Base-by-base conservation (phyloP, 1,140 invertebrate species). In the Drosophila burlai region DNA sequence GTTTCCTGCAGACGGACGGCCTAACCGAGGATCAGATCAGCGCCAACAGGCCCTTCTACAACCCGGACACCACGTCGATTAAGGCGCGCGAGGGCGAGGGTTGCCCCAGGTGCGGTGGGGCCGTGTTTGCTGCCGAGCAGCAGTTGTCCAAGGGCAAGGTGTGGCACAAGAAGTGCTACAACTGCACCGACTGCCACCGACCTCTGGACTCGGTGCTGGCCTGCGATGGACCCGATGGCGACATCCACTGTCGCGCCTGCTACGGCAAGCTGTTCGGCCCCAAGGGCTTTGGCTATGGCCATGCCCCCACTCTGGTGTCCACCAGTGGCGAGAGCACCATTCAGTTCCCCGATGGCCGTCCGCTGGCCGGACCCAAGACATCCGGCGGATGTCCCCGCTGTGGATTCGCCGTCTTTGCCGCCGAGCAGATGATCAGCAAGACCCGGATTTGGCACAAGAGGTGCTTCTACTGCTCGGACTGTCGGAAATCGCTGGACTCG, bases 131-230 rank as follows among this genome's bases (percentile, higher is more conserved):
- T 47, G 98, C 98, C 77, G 98, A 99, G 93, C 97, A 98, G 94
- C 97, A 98, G 94, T 94, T 98, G 45, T 97, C 97, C 81, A 98
- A 98, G 92, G 97, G 97, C 94, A 97, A 96, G 75, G 97, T 98
- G 95, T 99, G 98, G 97, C 98, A 99, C 94, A 98, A 97, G 94
- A 97, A 96, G 91, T 99, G 98, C 93, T 99, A 98, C 95, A 98
- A 96, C 93, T 99, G 98, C 91, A 95, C 95, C 60, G 96, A 97
- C 92, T 99, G 99, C 92, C 97, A 98, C 91, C 96, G 98, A 77
- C 97, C 98, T 42, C 93, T 99, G 71, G 99, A 99, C 93, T 99
- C 98, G 0, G 96, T 97, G 94, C 93, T 97, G 60, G 97, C 97
- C 50, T 98, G 97, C 89, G 97, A 98, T 87, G 97, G 97, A 13